These are phyloP conservation scores for Lagocephalus sceleratus DNA, from an alignment of 2,797 vertebrate genomes.

Conservation along the genomic window DNA sequence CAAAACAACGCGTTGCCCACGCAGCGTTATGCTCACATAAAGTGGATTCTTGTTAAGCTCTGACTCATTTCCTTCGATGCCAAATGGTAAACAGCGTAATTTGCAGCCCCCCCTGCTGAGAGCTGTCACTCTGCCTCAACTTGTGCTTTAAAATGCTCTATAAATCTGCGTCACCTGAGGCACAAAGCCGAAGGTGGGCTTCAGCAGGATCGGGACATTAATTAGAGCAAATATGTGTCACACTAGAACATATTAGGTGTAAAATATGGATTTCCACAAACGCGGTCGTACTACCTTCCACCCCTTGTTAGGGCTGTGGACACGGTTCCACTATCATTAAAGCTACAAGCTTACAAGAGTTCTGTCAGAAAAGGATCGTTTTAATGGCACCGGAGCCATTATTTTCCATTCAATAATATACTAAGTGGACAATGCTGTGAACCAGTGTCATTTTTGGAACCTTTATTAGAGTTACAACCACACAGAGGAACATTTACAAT, in stretches of 20 bases:
- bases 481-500: slow-evolving; percentile 77
- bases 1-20: slow-evolving; percentile 66
- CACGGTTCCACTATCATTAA: slow-evolving; percentile 41
- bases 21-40: slow-evolving; percentile 58
- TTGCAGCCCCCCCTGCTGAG: slow-evolving; percentile 52
- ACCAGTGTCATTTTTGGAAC: slow-evolving; percentile 63
- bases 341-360: slow-evolving; percentile 35
- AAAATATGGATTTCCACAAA: slow-evolving; percentile 51
- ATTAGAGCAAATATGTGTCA: slow-evolving; percentile 67
- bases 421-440: slow-evolving; percentile 71
- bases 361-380: slow-evolving; percentile 14
- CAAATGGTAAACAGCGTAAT: slow-evolving; percentile 68
- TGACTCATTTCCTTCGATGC: slow-evolving; percentile 67
- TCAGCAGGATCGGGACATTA: slow-evolving; percentile 54
- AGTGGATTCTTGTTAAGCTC: slow-evolving; percentile 56
- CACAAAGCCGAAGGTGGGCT: slow-evolving; percentile 43
- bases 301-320: slow-evolving; percentile 54
- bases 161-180: slow-evolving; percentile 67
- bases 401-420: slow-evolving; percentile 64
- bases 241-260: slow-evolving; percentile 46
- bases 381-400: slow-evolving; percentile 46
- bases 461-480: slow-evolving; percentile 79
- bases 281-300: slow-evolving; percentile 56
- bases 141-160: slow-evolving; percentile 58
- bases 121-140: slow-evolving; percentile 64